These are phyloP conservation scores for Liopterus haemorrhoidalis DNA, from an alignment of 2,888 invertebrate species.

Conservation along the genomic window DNA sequence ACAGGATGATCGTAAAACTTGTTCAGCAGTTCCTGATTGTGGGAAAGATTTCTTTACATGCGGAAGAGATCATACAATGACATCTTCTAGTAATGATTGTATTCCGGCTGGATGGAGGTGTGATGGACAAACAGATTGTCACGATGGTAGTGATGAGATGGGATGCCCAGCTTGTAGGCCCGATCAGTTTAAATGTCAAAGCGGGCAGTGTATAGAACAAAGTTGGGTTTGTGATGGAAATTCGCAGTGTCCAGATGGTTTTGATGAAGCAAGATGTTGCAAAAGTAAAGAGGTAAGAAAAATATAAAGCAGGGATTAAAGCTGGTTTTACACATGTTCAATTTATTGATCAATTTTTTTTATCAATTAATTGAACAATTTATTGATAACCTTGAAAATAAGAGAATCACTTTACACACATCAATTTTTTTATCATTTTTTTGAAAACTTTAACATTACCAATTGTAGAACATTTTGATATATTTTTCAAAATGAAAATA, in stretches of 20 bases:
- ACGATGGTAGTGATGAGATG: constrained; percentile 76
- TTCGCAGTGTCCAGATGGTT: constrained; percentile 61
- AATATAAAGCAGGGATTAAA: too few species aligned
- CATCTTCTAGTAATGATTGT: constrained; percentile 55
- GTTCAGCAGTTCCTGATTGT: constrained; percentile 63
- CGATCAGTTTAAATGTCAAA: constrained; percentile 60
- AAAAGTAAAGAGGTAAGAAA: constrained; percentile 44
- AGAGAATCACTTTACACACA: too few species aligned
- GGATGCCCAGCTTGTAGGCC: constrained; percentile 65
- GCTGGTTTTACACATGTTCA: too few species aligned
- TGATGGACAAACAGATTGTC: constrained; percentile 77
- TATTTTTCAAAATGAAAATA: too few species aligned
- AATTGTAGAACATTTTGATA: too few species aligned
- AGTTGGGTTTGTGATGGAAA: constrained; percentile 56
- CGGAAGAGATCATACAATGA: constrained; percentile 44
- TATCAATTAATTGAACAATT: neutral
- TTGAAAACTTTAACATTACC: too few species aligned
- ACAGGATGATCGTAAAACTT: constrained; percentile 54
- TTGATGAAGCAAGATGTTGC: constrained; percentile 67
- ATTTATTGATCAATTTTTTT: constrained; percentile 2
- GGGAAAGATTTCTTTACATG: constrained; percentile 68
- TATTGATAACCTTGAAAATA: too few species aligned
- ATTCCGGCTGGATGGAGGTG: constrained; percentile 68
- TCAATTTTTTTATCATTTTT: too few species aligned
- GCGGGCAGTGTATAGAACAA: constrained; percentile 42